Evolutionary conservation across 2,797 vertebrate species (phyloP).

Genomic region (Emydoidea blandingii): DNA sequence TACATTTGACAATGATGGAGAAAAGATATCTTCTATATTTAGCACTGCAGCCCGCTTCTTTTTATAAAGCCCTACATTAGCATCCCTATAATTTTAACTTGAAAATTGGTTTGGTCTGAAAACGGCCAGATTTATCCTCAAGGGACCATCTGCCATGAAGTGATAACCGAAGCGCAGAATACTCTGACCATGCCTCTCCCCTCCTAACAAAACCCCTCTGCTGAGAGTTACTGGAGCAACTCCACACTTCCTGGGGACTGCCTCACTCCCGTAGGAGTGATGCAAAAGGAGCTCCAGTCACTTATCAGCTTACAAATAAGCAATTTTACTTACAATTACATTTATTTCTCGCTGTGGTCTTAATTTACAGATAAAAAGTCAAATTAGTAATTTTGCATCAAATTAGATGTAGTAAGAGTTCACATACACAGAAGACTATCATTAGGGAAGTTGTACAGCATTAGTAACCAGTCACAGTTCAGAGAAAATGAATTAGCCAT

Average conservation of each 20-base stretch:
- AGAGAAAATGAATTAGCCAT: background rate
- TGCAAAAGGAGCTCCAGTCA: background rate
- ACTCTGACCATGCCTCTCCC: background rate
- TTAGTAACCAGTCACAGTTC: background rate
- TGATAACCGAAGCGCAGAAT: background rate
- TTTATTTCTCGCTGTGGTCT: background rate
- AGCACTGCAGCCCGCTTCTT: background rate
- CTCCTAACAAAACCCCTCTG: background rate
- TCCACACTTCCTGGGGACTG: background rate
- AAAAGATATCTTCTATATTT: background rate
- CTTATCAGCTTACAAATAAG: background rate
- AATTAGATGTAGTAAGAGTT: background rate
- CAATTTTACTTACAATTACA: background rate
- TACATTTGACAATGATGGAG: background rate
- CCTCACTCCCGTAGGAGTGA: background rate
- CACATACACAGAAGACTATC: background rate
- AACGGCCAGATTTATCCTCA: background rate
- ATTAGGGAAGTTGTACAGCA: background rate
- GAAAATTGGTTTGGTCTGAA: conserved; percentile 17
- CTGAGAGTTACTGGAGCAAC: background rate
- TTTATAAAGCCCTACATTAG: background rate
- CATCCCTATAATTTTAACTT: background rate
- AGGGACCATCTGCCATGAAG: background rate
- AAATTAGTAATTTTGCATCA: background rate
- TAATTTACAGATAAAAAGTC: background rate